Conservation (phyloP, 2,797 vertebrate genomes). For the Nasua narica region DNA sequence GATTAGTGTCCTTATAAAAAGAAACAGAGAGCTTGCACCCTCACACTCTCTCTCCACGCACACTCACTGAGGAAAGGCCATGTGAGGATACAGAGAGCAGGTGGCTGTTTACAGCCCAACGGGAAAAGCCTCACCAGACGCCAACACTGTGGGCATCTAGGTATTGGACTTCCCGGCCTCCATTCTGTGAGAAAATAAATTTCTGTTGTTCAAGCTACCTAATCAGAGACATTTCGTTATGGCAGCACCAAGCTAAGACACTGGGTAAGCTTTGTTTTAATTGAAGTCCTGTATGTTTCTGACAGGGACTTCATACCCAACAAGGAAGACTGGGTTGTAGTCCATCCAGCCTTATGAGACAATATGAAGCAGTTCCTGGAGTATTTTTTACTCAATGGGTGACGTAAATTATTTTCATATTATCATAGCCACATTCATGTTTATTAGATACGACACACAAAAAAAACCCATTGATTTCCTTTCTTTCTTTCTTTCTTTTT, state of each 20-base stretch:
- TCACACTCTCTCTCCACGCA: background rate
- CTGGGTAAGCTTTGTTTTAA: background rate
- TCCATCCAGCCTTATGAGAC: background rate
- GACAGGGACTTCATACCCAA: background rate
- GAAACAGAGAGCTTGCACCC: background rate
- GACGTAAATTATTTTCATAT: background rate
- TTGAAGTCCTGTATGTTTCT: background rate
- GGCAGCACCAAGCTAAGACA: background rate
- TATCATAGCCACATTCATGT: background rate
- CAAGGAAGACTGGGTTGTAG: background rate
- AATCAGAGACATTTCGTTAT: background rate
- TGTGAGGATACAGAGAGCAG: background rate
- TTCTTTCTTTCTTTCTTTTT: background rate
- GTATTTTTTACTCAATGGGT: background rate
- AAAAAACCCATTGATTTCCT: background rate
- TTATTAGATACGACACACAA: background rate
- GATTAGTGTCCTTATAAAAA: background rate
- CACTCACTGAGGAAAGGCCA: background rate
- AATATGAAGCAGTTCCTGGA: background rate
- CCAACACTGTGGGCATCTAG: background rate
- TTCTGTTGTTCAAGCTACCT: background rate
- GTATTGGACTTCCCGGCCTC: too few species aligned
- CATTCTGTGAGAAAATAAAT: background rate
- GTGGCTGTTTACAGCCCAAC: background rate
- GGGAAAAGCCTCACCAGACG: background rate